Evolutionary conservation across 2,113 vertebrate species (phyloP).

Genomic region (Erinaceus europaeus): DNA sequence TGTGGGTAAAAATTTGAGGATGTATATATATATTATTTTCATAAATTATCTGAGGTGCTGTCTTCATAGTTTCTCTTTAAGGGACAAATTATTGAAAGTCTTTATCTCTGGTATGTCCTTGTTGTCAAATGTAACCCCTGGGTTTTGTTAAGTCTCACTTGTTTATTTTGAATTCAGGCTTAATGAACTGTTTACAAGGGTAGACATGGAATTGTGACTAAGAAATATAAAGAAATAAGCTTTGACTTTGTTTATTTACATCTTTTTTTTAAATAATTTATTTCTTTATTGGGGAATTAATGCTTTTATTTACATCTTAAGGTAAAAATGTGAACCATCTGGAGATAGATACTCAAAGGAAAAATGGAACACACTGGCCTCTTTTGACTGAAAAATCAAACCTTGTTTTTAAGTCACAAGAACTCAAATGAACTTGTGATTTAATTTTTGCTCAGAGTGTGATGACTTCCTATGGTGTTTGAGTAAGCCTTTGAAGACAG

Average conservation of each 20-base stretch:
- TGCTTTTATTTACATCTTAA: slow-evolving; percentile 71
- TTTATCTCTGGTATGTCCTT: neutral
- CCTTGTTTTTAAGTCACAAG: slow-evolving; percentile 66
- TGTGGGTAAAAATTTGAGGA: neutral
- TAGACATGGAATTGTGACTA: neutral
- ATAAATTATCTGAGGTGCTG: neutral
- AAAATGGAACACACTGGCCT: slow-evolving; percentile 62
- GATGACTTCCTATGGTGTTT: slow-evolving; percentile 60
- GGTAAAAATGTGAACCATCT: slow-evolving; percentile 68
- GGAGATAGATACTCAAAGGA: slow-evolving; percentile 63
- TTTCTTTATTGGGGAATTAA: no score
- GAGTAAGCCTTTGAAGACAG: slow-evolving; percentile 71
- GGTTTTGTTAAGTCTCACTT: neutral
- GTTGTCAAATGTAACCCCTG: neutral
- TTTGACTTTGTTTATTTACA: slow-evolving; percentile 69
- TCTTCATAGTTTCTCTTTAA: slow-evolving; percentile 18
- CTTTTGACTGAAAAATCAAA: slow-evolving; percentile 67
- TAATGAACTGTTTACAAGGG: slow-evolving; percentile 35
- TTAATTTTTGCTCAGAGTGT: slow-evolving; percentile 59
- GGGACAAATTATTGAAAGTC: neutral
- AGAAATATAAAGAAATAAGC: slow-evolving; percentile 46
- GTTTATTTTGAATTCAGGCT: slow-evolving; percentile 31
- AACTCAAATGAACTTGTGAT: slow-evolving; percentile 60
- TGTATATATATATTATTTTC: neutral
- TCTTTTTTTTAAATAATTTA: no score